Conservation (phyloP, 2,888 invertebrate genomes). For the Tanypteryx hageni region DNA sequence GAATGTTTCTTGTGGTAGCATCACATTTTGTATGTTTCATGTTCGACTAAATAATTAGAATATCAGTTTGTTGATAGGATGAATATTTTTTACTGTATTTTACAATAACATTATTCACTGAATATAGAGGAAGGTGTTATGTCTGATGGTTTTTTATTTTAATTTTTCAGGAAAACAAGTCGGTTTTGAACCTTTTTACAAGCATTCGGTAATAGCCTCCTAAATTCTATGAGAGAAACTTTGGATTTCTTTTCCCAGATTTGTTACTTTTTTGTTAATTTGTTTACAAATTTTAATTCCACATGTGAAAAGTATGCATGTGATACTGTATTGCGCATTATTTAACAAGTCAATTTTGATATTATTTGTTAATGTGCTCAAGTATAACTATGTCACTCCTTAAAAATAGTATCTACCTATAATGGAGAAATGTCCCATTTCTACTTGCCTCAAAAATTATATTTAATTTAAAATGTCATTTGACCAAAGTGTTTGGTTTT, state of each 20-base stretch:
- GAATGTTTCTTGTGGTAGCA: no score
- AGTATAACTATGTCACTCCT: background rate
- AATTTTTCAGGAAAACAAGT: constrained; percentile 85
- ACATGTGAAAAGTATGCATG: constrained; percentile 40
- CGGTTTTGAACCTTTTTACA: constrained; percentile 94
- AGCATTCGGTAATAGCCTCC: constrained; percentile 83
- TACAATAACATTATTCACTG: no score
- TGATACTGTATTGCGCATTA: constrained; percentile 38
- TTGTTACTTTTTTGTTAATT: constrained; percentile 55
- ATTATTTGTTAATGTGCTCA: constrained; percentile 49
- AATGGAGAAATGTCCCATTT: background rate
- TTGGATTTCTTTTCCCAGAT: constrained; percentile 42
- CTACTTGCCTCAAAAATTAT: background rate
- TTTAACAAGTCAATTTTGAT: constrained; percentile 38
- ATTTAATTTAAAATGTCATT: constrained; percentile 2
- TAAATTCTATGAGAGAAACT: background rate
- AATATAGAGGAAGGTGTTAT: no score
- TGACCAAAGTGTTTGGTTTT: background rate
- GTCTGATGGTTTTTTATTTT: constrained; percentile 39
- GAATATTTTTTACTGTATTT: no score
- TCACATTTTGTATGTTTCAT: no score
- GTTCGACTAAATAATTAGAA: no score
- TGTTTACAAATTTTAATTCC: constrained; percentile 52
- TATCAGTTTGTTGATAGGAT: no score
- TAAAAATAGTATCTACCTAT: constrained; percentile 19